Evolutionary conservation across 2,113 vertebrate species (phyloP).

Genomic region (Plestiodon gilberti): DNA sequence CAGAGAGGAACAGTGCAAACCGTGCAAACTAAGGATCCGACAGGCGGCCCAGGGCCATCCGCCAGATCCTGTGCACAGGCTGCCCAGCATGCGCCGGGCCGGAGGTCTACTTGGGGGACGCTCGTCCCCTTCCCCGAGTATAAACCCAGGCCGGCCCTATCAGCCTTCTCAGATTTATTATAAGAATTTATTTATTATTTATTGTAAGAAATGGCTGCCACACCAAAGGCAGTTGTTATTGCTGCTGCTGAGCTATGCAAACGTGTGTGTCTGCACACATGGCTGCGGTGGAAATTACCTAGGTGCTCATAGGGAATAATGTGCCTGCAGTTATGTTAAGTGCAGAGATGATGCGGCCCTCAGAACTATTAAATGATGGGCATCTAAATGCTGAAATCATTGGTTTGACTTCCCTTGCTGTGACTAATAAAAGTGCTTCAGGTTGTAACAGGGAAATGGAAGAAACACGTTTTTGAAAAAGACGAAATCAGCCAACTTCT

Average conservation of each 20-base stretch:
- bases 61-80: too few species aligned
- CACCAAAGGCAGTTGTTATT: background rate
- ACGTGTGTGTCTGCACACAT: background rate
- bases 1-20: too few species aligned
- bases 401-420: background rate
- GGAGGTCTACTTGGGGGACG: too few species aligned
- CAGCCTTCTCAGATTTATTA: too few species aligned
- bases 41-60: too few species aligned
- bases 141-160: too few species aligned
- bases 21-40: too few species aligned
- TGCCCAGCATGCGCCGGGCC: too few species aligned
- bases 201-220: background rate
- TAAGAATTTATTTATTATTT: too few species aligned
- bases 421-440: background rate
- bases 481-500: background rate
- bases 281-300: background rate
- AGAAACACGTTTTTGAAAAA: background rate
- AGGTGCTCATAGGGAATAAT: background rate
- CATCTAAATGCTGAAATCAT: background rate
- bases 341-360: background rate
- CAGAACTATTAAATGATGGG: background rate
- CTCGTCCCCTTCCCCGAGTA: too few species aligned
- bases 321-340: background rate
- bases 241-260: background rate
- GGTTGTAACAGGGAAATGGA: background rate